Evolutionary conservation across 2,113 vertebrate genomes (phyloP).

Genomic region (Propithecus coquereli): DNA sequence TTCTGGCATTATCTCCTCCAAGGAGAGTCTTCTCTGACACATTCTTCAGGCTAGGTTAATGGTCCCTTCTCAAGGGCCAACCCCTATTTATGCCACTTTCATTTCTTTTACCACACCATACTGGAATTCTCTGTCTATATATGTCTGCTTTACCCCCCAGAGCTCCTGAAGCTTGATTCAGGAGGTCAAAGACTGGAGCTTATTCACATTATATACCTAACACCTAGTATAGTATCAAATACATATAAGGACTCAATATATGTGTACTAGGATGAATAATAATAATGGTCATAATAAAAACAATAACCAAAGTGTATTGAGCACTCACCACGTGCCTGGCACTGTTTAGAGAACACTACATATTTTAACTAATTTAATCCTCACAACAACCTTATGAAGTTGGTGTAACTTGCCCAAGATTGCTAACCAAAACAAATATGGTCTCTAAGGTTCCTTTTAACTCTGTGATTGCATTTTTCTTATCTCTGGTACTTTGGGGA

Average conservation of each 20-base stretch:
- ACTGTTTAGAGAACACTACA: background rate
- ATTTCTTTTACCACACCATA: background rate
- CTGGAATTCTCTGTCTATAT: background rate
- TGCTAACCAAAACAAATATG: background rate
- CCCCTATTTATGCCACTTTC: background rate
- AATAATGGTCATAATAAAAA: background rate
- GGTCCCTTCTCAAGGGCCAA: background rate
- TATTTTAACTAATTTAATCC: constrained; percentile 7
- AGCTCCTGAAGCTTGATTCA: no score
- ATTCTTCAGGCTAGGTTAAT: background rate
- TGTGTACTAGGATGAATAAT: background rate
- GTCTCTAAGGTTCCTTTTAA: background rate
- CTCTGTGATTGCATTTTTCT: background rate
- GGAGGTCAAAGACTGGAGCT: background rate
- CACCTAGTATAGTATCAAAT: background rate
- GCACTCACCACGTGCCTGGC: background rate
- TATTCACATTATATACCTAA: background rate
- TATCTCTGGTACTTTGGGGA: background rate
- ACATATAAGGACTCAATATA: background rate
- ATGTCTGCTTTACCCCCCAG: background rate
- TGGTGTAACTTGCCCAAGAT: constrained; percentile 1
- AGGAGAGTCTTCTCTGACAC: background rate
- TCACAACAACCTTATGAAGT: background rate
- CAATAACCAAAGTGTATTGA: background rate
- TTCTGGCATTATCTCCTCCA: background rate